Evolutionary conservation across 2,113 vertebrate species (phyloP).

Genomic region (Eurypyga helias): DNA sequence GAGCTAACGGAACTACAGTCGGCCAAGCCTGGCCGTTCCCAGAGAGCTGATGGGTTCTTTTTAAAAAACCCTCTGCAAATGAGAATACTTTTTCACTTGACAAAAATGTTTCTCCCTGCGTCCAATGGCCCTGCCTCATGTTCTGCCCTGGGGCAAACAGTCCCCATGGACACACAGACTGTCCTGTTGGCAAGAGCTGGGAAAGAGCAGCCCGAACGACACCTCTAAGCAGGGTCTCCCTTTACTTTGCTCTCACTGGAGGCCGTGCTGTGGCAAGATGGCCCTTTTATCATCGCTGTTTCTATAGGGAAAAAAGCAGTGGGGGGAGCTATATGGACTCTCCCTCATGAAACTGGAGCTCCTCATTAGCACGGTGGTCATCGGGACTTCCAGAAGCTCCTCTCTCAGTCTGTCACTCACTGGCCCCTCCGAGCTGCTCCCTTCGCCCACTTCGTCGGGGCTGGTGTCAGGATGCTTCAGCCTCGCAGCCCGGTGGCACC

Average conservation of each 20-base stretch:
- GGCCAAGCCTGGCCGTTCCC: not conserved
- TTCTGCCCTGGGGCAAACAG: not conserved
- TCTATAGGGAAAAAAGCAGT: slow-evolving; percentile 5
- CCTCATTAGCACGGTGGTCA: slow-evolving; percentile 61
- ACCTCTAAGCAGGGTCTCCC: not conserved
- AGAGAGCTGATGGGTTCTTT: not conserved
- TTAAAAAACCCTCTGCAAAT: not conserved
- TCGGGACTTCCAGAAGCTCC: slow-evolving; percentile 73
- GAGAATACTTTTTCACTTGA: not conserved
- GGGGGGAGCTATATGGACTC: not conserved
- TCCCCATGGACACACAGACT: not conserved
- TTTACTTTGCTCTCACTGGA: slow-evolving; percentile 26
- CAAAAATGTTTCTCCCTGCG: not conserved
- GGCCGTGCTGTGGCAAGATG: not conserved
- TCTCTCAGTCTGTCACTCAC: slow-evolving; percentile 25
- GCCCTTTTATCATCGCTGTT: not conserved
- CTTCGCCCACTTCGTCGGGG: slow-evolving; percentile 14
- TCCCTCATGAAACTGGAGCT: slow-evolving; percentile 20
- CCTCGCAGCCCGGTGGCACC: slow-evolving; percentile 50
- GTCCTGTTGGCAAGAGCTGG: not conserved
- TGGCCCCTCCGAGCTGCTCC: slow-evolving; percentile 50
- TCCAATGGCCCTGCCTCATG: not conserved
- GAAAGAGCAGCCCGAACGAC: not conserved
- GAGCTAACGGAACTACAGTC: not conserved
- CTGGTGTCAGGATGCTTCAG: not conserved